These are phyloP conservation scores for Rissa tridactyla DNA, from an alignment of 2,113 vertebrate species.

Conservation along the genomic window DNA sequence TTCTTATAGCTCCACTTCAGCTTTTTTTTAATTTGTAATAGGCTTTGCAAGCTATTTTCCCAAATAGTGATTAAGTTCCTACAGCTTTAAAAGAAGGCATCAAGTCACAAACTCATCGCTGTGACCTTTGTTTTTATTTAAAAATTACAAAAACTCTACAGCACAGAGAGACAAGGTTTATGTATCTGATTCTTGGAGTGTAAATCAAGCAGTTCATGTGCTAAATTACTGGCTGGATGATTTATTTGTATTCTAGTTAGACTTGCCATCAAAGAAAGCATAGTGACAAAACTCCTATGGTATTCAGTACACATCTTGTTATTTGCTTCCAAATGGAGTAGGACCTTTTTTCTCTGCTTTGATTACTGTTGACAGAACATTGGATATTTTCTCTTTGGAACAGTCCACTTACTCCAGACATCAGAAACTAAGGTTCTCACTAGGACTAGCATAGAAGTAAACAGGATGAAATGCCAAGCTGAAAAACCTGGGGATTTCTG, in stretches of 20 bases:
- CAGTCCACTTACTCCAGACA: not conserved
- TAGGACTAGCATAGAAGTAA: not conserved
- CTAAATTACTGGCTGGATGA: not conserved
- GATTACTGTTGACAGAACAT: not conserved
- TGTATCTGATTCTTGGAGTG: not conserved
- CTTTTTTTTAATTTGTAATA: not conserved
- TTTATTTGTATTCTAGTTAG: not conserved
- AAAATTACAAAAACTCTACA: not conserved
- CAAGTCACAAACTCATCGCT: not conserved
- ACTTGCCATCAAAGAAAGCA: not conserved
- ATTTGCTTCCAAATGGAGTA: not conserved
- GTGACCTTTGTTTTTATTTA: not conserved
- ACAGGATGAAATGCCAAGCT: not conserved
- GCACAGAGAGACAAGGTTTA: not conserved
- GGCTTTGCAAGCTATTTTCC: not conserved
- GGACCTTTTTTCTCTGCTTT: not conserved
- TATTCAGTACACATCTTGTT: not conserved
- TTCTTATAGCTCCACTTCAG: not conserved
- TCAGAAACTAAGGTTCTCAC: not conserved
- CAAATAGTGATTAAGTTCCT: not conserved
- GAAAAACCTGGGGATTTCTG: not conserved
- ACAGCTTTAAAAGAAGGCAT: not conserved
- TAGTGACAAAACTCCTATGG: not conserved
- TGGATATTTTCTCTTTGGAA: not conserved
- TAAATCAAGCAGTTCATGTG: not conserved